phyloP scores from a whole-genome alignment of 2,113 vertebrate genomes.

The Myotis lucifugus region DNA sequence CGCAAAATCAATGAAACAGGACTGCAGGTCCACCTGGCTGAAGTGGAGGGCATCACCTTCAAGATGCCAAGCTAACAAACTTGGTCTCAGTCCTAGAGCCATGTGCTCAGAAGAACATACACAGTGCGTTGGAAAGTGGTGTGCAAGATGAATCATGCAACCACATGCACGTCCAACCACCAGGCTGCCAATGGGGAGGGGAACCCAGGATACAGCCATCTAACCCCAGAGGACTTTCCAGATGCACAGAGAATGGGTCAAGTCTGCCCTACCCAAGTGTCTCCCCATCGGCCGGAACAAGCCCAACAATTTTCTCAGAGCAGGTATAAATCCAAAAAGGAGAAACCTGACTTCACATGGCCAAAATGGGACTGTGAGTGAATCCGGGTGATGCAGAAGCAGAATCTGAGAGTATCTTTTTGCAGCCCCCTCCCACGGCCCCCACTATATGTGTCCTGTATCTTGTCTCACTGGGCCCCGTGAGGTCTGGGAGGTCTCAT shows the following conservation, averaged over 20 bases:
- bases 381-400: fast-evolving
- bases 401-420: background rate
- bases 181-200: background rate
- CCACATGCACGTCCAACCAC: fast-evolving
- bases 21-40: background rate
- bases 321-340: background rate
- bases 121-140: too few species aligned
- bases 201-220: background rate
- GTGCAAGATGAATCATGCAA: fast-evolving
- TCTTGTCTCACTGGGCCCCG: too few species aligned
- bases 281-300: background rate
- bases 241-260: background rate
- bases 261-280: background rate
- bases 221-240: background rate
- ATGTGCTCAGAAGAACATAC: background rate
- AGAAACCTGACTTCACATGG: background rate
- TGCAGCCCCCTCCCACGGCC: background rate
- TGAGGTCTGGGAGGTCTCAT: background rate
- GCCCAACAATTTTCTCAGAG: background rate
- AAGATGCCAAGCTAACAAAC: background rate
- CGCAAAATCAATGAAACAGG: fast-evolving
- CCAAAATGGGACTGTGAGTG: background rate
- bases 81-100: background rate
- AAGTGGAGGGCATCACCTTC: background rate
- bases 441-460: fast-evolving